Evolutionary conservation across 2,797 vertebrate genomes (phyloP), one percentile per base, ranked within the genome.

Genomic region (Astyanax mexicanus): DNA sequence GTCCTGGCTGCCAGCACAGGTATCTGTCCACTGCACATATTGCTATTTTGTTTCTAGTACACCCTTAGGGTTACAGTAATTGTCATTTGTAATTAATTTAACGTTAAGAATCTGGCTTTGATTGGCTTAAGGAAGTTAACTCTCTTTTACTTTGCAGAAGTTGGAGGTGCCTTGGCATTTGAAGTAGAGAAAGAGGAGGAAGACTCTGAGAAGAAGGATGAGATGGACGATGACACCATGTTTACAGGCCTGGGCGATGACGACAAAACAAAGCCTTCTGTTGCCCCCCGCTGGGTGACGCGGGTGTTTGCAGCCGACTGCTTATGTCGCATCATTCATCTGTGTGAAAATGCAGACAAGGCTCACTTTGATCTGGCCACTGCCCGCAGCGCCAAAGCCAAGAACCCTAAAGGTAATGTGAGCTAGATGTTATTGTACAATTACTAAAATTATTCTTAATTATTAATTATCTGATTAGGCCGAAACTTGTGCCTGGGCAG

Each of bases 141-240:
- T 32, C 40, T n/a, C 13, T 4, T 37, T 54, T 64, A 25, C 66
- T 60, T 35, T 85, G 32, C 54, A 99, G 97, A 99, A 74, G 94
- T 97, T 57, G 95, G 95, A 42, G 93, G 94, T 29, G 84, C 95
- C 1, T 90, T 95, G 78, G 86, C 88, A 0, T 87, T 98, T 55
- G 92, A 95, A 72, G 89, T 94, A 84, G 94, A 94, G 61, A 98
- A 96, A 81, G 97, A 99, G 69, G 96, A 97, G 75, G 97, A 99
- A 58, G 97, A 98, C 84, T 91, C 92, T 0, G 97, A 99, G 87
- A 99, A 98, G 88, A 98, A 98, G 81, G 97, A 98, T 27, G 98
- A 99, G 91, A 97, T 97, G 93, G 98, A 99, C 8, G 98, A 99
- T 8, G 98, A 99, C 83, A 95, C 92, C 67, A 99, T 99, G 98